Evolutionary conservation across 2,888 invertebrate species (phyloP), one percentile per base, ranked within the genome.

Genomic region (Eristalis arbustorum): DNA sequence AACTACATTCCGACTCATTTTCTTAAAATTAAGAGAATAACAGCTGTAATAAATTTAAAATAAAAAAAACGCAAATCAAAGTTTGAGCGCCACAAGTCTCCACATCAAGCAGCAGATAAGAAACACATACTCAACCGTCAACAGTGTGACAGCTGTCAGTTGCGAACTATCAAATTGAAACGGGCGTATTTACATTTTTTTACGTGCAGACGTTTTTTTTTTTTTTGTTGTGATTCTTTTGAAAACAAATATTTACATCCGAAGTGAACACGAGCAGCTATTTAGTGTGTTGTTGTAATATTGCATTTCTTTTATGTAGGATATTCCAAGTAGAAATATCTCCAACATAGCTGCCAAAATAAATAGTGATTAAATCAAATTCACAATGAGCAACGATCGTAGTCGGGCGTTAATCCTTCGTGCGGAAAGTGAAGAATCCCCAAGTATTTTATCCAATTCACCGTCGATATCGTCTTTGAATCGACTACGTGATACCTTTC

Each of bases 401-500:
- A 88, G 88, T 85, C 91, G 90, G 42, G 91, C 90, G 89, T 89
- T 92, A 68, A 88, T 92, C 73, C 90, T 92, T 68, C 91, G 92
- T 31, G 90, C 91, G 22, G 90, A 90, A 88, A 91, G 91, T 88
- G 91, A 92, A 84, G 92, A 92, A 75, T 90, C 91, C 71, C 59
- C 88, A 74, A 83, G 73, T 84, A 83, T 88, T 59, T 40, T 89
- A 57, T 89, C 90, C 2, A 93, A 94, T 90, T 95, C 95, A 31
- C 94, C 94, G 11, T 94, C 95, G 56, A 91, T 94, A 79, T 95
- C 95, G n/a, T 92, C 92, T 8, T 82, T 92, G 25, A 91, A 91
- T 88, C 91, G 91, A 72, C 88, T 93, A 62, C 92, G 92, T 23
- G 91, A 92, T 84, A 92, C 92, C 23, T 91, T 93, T 57, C 90